Base-by-base conservation (phyloP, 2,797 vertebrate genomes). In the Agapornis canus region DNA sequence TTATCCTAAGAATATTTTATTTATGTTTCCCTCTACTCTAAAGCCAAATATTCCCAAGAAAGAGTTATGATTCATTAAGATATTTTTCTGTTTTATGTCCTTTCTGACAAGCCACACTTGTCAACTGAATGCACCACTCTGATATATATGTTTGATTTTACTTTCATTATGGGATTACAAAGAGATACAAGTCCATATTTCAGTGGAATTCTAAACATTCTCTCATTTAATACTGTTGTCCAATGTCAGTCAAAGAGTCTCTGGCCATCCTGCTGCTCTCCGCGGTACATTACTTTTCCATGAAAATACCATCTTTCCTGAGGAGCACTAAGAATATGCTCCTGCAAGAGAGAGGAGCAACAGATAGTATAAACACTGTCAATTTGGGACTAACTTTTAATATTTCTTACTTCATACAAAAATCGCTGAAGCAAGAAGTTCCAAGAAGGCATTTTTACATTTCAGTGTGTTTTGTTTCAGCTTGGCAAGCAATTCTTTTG, bases 141-240 rank as follows among this genome's bases (percentile, higher is more conserved):
- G 78, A 94, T 89, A 94, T 91, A 83, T 84, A 32, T 13, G 39
- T 82, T 68, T 81, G 40, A 92, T 95, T 73, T 94, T 68, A 89
- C 29, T 93, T 92, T 61, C 71, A 71, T 91, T 95, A 89, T 49
- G 35, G 42, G 18, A 92, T 89, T 92, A 91, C 54, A 79, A 94
- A 88, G 73, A 25, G 4, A 70, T 64, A 64, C 3, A 29, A 59
- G 32, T 39, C 69, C 51, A 6, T 86, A 89, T 92, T 95, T 95
- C 82, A 95, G 47, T 1, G 71, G 54, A 8, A 39, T 68, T 54
- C 37, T 66, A 71, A 83, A 56, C 20, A 56, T 31, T 89, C 85
- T 68, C 54, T 85, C 48, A 86, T 45, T 82, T 76, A 69, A 70
- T 47, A 37, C 5, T 14, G 0, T 27, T 35, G 26, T 59, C 35